These are phyloP conservation scores for Xanthostigma xanthostigma DNA, from an alignment of 2,888 invertebrate genomes.

Conservation along the genomic window DNA sequence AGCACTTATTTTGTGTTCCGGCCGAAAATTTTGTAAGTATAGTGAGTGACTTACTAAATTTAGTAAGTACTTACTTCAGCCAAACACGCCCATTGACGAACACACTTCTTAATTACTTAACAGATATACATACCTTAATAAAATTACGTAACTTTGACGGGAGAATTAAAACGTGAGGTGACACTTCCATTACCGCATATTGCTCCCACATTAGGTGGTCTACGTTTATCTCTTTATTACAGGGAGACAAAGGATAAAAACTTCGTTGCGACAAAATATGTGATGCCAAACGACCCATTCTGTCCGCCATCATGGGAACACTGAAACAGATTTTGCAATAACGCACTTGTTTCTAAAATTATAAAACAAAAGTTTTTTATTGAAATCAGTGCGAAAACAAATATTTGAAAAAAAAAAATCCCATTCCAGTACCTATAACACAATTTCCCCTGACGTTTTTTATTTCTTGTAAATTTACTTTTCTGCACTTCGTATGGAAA, in stretches of 20 bases:
- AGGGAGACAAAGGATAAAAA: conserved; percentile 72
- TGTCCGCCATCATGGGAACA: conserved; percentile 38
- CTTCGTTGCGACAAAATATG: conserved; percentile 64
- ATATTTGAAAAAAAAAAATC: too few relatives aligned
- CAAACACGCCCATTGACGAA: too few relatives aligned
- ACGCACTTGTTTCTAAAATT: not conserved
- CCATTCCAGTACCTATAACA: too few relatives aligned
- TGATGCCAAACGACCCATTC: conserved; percentile 56
- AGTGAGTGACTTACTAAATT: too few relatives aligned
- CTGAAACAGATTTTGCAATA: conserved; percentile 18
- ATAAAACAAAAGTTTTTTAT: not conserved
- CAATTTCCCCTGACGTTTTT: too few relatives aligned
- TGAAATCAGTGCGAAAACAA: conserved; percentile 18
- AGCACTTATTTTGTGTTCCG: too few relatives aligned
- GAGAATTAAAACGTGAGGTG: conserved; percentile 69
- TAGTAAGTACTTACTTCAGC: too few relatives aligned
- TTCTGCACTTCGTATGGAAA: too few relatives aligned
- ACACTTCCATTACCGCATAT: conserved; percentile 50
- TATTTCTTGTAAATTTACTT: too few relatives aligned
- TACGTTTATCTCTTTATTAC: conserved; percentile 44
- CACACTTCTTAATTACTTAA: too few relatives aligned
- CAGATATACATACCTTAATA: conserved; percentile 42
- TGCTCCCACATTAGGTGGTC: conserved; percentile 59
- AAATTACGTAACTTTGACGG: conserved; percentile 79
- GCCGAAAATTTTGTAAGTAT: too few relatives aligned